These are phyloP conservation scores for Blastobasis adustella DNA, from an alignment of 2,888 invertebrate species.

Conservation along the genomic window DNA sequence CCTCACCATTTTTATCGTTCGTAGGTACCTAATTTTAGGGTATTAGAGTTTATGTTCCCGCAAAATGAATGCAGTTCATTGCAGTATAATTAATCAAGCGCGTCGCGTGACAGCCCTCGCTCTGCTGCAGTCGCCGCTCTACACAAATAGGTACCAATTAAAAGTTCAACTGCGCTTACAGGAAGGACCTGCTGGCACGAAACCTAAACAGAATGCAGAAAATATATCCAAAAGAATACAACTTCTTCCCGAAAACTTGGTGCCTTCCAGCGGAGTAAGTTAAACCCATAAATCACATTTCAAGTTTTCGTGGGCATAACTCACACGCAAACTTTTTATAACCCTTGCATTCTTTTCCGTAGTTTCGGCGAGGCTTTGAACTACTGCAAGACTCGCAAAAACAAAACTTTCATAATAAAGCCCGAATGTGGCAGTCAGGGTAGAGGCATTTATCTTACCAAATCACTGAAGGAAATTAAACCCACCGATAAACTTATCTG, in stretches of 20 bases:
- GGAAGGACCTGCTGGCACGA: slow-evolving; percentile 91
- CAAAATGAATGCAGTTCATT: too few species aligned
- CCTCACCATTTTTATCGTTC: too few species aligned
- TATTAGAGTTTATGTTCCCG: too few species aligned
- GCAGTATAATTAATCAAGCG: too few species aligned
- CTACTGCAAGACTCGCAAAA: slow-evolving; percentile 81
- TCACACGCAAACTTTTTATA: neutral
- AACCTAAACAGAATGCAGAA: slow-evolving; percentile 93
- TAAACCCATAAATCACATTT: neutral
- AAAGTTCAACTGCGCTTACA: slow-evolving; percentile 23
- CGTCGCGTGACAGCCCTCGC: too few species aligned
- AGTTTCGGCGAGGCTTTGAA: slow-evolving; percentile 83
- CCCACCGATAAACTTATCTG: slow-evolving; percentile 90
- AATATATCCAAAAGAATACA: slow-evolving; percentile 91
- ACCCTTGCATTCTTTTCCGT: slow-evolving; percentile 2
- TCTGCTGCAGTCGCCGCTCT: too few species aligned
- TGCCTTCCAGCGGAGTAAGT: slow-evolving; percentile 92
- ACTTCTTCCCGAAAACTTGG: slow-evolving; percentile 95
- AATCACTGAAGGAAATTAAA: slow-evolving; percentile 85
- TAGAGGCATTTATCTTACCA: slow-evolving; percentile 90
- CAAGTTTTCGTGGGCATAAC: neutral
- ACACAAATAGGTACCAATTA: neutral
- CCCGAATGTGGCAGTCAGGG: slow-evolving; percentile 95
- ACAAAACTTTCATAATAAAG: slow-evolving; percentile 90
- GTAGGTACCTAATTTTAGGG: too few species aligned